Conservation (phyloP, 2,888 invertebrate genomes). For the Amiota communis region DNA sequence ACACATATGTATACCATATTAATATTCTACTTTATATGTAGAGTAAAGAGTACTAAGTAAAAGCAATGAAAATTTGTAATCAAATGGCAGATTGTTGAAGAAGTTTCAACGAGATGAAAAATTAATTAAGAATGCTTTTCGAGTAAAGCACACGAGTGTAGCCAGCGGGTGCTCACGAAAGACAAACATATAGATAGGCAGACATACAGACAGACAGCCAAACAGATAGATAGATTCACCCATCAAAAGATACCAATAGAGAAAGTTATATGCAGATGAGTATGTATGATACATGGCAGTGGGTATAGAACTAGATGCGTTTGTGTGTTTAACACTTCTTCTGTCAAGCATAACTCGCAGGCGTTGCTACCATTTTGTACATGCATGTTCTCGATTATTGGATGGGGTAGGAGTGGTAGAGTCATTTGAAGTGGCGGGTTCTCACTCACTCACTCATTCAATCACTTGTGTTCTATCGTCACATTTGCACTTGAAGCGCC, state of each 20-base stretch:
- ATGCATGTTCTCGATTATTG: background rate
- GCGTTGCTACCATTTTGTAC: constrained; percentile 25
- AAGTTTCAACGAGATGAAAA: constrained; percentile 47
- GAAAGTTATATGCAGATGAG: constrained; percentile 1
- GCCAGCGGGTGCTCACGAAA: constrained; percentile 23
- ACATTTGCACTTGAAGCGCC: constrained; percentile 22
- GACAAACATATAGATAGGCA: background rate
- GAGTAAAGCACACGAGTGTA: constrained; percentile 29
- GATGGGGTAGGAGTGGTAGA: background rate
- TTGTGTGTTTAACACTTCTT: background rate
- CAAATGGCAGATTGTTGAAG: constrained; percentile 31
- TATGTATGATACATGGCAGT: constrained; percentile 25
- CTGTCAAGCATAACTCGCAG: constrained; percentile 17
- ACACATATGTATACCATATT: background rate
- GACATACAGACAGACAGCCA: background rate
- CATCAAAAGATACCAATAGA: constrained; percentile 7
- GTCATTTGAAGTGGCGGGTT: background rate
- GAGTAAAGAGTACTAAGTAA: background rate
- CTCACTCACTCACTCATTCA: constrained; percentile 21
- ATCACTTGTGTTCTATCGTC: background rate
- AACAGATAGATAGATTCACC: constrained; percentile 5
- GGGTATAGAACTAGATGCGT: background rate
- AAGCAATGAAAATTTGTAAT: constrained; percentile 14
- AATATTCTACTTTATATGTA: background rate
- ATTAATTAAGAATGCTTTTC: constrained; percentile 69